These are phyloP conservation scores for Lynx canadensis DNA, from an alignment of 2,113 vertebrate species.

Conservation along the genomic window DNA sequence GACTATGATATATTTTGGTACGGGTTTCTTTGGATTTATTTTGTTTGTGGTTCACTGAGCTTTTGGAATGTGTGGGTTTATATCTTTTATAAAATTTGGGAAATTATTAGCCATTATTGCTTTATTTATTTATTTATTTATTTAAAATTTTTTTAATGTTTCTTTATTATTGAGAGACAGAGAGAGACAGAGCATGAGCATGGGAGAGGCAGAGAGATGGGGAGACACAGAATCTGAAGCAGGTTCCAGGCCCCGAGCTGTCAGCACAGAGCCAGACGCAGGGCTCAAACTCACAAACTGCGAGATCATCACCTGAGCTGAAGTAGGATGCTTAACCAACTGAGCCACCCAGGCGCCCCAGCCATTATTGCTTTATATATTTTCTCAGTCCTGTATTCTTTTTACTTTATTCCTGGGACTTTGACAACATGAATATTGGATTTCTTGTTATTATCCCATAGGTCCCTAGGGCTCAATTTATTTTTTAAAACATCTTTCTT, in stretches of 20 bases:
- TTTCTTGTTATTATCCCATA: neutral
- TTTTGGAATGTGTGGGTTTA: neutral
- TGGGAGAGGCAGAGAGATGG: no score
- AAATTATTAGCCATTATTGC: neutral
- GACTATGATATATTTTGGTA: neutral
- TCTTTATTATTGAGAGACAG: no score
- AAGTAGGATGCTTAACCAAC: no score
- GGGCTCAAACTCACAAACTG: no score
- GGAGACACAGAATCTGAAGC: no score
- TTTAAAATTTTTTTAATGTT: no score
- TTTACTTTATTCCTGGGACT: neutral
- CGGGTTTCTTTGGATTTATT: neutral
- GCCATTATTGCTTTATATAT: neutral
- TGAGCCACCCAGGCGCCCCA: neutral
- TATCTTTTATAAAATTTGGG: neutral
- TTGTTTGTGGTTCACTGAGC: neutral
- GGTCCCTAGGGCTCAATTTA: neutral
- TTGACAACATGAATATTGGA: neutral
- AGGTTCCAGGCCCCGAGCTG: no score
- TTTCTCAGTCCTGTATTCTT: neutral
- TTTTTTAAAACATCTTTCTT: neutral
- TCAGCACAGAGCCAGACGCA: no score
- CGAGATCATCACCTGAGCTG: no score
- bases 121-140: neutral
- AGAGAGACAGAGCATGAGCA: no score